These are phyloP conservation scores for Myiotriccus ornatus DNA, from an alignment of 2,797 vertebrate species.

Conservation along the genomic window DNA sequence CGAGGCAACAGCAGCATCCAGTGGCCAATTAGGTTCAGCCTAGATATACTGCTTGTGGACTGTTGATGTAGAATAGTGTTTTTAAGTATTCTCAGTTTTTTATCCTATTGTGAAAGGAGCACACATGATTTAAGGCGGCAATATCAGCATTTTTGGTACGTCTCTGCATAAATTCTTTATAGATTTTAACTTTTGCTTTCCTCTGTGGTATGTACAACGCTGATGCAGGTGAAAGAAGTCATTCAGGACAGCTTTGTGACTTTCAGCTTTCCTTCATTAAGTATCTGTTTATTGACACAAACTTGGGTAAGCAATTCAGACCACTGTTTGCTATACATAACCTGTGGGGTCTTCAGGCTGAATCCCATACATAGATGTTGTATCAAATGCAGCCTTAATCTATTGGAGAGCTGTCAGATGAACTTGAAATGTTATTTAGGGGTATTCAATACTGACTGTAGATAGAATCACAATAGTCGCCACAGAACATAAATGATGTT, in stretches of 20 bases:
- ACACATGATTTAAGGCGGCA: background rate
- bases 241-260: background rate
- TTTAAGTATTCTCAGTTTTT: conserved; percentile 13
- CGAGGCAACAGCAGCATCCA: conserved; percentile 55
- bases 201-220: background rate
- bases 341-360: background rate
- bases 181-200: background rate
- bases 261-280: background rate
- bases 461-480: background rate
- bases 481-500: background rate
- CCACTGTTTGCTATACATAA: background rate
- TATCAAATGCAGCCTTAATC: background rate
- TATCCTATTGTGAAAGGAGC: background rate
- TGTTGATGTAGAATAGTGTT: background rate
- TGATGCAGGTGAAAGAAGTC: background rate
- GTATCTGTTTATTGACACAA: background rate
- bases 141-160: background rate
- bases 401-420: background rate
- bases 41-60: background rate
- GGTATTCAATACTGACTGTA: background rate
- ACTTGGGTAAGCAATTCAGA: background rate
- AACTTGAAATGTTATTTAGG: background rate
- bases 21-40: conserved; percentile 23
- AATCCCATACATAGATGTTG: background rate
- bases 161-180: background rate